These are phyloP conservation scores for Cottoperca gobio DNA, from an alignment of 2,797 vertebrate genomes.

Conservation along the genomic window DNA sequence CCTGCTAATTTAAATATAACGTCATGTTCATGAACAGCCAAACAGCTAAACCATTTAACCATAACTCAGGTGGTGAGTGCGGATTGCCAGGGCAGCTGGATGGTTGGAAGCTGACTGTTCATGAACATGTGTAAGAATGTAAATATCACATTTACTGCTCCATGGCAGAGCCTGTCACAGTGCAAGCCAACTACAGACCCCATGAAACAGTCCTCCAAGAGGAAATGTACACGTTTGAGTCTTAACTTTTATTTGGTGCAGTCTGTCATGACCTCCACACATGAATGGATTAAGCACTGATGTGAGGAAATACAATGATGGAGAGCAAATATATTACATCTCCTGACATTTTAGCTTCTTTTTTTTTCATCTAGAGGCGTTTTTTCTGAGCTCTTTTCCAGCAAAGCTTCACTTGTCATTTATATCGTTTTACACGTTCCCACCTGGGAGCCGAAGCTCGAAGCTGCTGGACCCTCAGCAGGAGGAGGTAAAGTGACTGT, in stretches of 20 bases:
- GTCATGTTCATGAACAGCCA: slow-evolving; percentile 21
- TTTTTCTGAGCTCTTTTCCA: neutral
- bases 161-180: neutral
- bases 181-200: neutral
- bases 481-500: slow-evolving; percentile 25
- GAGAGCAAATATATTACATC: neutral
- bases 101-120: neutral
- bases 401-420: neutral
- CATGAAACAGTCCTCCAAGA: neutral
- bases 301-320: neutral
- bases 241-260: neutral
- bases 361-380: neutral
- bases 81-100: slow-evolving; percentile 26
- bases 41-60: neutral
- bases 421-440: neutral
- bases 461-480: slow-evolving; percentile 23
- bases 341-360: neutral
- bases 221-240: neutral
- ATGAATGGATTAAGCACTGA: neutral
- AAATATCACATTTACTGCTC: neutral
- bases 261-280: neutral
- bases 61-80: slow-evolving; percentile 16
- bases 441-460: neutral
- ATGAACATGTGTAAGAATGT: slow-evolving; percentile 1
- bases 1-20: neutral